These are phyloP conservation scores for Corvus cornix DNA, from an alignment of 2,113 vertebrate species.

Conservation along the genomic window DNA sequence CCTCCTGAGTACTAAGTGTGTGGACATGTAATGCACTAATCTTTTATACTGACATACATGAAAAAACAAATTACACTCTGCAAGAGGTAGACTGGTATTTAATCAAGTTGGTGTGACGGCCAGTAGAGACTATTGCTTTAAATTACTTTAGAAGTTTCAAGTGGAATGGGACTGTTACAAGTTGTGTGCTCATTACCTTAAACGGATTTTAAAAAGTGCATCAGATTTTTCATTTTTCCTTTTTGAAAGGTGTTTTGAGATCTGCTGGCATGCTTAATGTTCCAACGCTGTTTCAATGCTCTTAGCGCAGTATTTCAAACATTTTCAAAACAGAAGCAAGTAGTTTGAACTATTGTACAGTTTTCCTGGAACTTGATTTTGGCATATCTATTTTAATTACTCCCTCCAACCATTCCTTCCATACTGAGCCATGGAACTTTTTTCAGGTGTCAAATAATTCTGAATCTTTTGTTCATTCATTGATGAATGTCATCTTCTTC, in stretches of 20 bases:
- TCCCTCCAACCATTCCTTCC: background rate
- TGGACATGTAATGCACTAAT: background rate
- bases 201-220: background rate
- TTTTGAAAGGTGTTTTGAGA: background rate
- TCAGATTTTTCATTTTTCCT: background rate
- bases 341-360: background rate
- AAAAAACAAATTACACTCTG: background rate
- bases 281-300: background rate
- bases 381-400: background rate
- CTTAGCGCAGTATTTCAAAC: background rate
- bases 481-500: background rate
- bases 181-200: background rate
- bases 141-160: background rate
- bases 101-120: background rate
- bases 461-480: background rate
- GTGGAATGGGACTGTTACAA: background rate
- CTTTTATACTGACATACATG: background rate
- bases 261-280: background rate
- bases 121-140: background rate
- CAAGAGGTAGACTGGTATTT: background rate
- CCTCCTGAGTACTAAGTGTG: background rate
- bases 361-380: background rate
- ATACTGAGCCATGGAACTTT: background rate
- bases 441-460: background rate
- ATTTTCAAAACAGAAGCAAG: background rate